Base-by-base conservation (phyloP, 2,888 invertebrate genomes). In the Phragmatobia fuliginosa region DNA sequence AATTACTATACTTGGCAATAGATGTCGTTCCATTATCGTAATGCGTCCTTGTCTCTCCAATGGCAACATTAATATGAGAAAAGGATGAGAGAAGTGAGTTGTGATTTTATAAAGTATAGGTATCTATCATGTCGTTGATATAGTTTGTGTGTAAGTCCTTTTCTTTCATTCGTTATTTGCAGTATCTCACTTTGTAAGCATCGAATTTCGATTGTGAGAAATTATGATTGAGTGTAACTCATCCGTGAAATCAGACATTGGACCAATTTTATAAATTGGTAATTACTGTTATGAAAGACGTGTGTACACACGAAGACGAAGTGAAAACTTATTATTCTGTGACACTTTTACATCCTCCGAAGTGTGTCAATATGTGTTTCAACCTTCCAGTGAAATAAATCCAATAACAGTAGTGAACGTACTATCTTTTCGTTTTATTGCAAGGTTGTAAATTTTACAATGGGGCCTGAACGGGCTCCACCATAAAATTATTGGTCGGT, bases 401-500 rank as follows among this genome's bases (percentile, higher is more conserved):
- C 86, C 87, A 83, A 77, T 74, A 76, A 80, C 84, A 82, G 82
- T 83, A 85, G 85, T 84, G 33, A 83, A 87, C 85, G 79, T 79
- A 71, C 77, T 79, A 77, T 80, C 87, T 88, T 87, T 88, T 87
- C 83, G 86, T 89, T 91, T 90, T 89, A 89, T 89, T 85, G 84
- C 83, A 79, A 85, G 85, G 85, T 82, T 78, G 82, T 87, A 87
- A 85, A 81, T 85, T 93, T 91, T 90, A 94, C 92, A 93, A 94
- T 95, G 94, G 92, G 91, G 88, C 91, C 91, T 83, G 89, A 90
- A 92, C 86, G 92, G 90, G 94, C 93, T 89, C 94, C 94, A 86
- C 94, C 94, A 94, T 95, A 95, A 94, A 94, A 87, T 86, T 88
- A 89, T 86, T 85, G 85, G 87, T 82, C 80, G 82, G 88, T 90